A percentile compares a stretch with the other conserved stretches of the same genome.
Evolutionary conservation across 2,113 vertebrate species (phyloP).

Genomic region (Microcebus ravelobensis): DNA sequence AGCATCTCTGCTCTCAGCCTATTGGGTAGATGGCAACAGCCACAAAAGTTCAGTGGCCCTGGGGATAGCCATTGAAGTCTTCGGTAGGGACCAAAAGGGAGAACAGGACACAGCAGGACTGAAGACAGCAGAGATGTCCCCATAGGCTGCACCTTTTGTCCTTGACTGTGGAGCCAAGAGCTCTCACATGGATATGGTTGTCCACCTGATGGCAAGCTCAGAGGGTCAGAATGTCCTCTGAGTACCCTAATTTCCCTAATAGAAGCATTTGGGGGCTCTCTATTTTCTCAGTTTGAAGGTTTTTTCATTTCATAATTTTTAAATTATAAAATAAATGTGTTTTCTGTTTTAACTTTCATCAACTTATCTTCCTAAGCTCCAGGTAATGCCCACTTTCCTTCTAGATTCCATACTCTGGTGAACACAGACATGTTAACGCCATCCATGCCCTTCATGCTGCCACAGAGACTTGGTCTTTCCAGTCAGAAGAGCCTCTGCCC

Average conservation of each 20-base stretch:
- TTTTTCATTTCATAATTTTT: constrained; percentile 39
- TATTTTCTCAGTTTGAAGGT: background rate
- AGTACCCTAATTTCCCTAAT: background rate
- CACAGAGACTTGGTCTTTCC: background rate
- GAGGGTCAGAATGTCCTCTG: background rate
- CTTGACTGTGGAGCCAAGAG: background rate
- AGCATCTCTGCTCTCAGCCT: background rate
- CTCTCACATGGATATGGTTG: background rate
- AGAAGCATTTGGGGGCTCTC: background rate
- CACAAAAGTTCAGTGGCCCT: background rate
- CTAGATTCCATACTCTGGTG: background rate
- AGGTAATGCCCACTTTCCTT: background rate
- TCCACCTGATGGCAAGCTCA: background rate
- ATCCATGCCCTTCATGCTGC: accelerated
- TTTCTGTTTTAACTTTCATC: background rate
- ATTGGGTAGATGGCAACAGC: background rate
- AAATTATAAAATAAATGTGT: background rate
- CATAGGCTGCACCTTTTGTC: background rate
- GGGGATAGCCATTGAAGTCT: background rate
- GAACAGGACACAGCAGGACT: background rate
- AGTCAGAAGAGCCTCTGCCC: background rate
- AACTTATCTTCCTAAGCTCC: background rate
- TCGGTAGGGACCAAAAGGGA: background rate
- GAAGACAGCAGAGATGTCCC: background rate
- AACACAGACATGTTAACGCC: background rate